Conservation (phyloP, 2,113 vertebrate species). For the Macrotus californicus region DNA sequence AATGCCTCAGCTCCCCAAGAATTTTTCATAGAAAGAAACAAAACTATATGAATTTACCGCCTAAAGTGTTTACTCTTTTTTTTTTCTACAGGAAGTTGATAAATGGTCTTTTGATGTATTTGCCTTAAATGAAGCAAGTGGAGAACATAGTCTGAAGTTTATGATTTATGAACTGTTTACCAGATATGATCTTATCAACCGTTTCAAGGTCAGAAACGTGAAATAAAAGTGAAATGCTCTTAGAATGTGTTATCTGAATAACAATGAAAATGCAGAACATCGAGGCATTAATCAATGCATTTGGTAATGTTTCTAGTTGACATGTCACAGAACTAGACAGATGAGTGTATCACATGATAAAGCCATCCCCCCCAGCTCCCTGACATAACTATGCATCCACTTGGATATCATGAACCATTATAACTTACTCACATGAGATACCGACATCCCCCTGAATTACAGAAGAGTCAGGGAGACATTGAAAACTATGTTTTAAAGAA, state of each 20-base stretch:
- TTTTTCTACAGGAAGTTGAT: conserved; percentile 90
- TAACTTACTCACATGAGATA: not conserved
- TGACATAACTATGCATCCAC: not conserved
- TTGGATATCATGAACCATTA: not conserved
- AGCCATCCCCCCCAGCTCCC: not conserved
- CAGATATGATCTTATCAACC: conserved; percentile 97
- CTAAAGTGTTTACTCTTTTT: conserved; percentile 7
- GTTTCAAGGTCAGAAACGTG: conserved; percentile 91
- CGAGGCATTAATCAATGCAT: not conserved
- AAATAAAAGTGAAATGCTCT: conserved; percentile 23
- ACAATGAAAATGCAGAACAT: not conserved
- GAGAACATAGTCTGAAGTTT: conserved; percentile 97
- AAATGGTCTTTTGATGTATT: conserved; percentile 99
- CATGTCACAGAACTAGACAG: not conserved
- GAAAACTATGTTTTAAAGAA: not conserved
- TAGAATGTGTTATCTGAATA: conserved; percentile 21
- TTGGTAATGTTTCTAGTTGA: not conserved
- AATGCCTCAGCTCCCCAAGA: not conserved
- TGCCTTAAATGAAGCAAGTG: conserved; percentile 92
- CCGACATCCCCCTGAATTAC: not conserved
- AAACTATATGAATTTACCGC: not conserved
- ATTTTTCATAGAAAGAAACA: not conserved
- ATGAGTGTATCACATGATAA: not conserved
- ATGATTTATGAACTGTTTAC: conserved; percentile 98
- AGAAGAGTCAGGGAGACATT: not conserved